A percentile compares a stretch with the other conserved stretches of the same genome.
Evolutionary conservation across 2,797 vertebrate genomes (phyloP).

Genomic region (Bovichtus variegatus): DNA sequence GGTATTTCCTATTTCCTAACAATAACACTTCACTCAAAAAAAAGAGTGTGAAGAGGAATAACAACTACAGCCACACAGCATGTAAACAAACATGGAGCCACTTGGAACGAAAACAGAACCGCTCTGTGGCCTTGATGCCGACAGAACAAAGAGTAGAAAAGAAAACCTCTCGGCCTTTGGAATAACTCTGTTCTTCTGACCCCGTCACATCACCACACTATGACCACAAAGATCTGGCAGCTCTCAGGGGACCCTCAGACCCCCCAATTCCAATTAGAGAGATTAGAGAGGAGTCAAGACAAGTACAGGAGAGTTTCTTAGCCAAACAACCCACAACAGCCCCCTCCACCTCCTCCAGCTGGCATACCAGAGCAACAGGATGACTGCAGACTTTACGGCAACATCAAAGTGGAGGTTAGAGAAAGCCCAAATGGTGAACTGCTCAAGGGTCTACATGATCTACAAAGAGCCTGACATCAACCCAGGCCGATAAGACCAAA

Average conservation of each 20-base stretch:
- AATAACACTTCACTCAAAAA: constrained; percentile 24
- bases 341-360: constrained; percentile 46
- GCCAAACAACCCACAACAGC: constrained; percentile 48
- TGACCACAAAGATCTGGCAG: constrained; percentile 73
- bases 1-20: constrained; percentile 44
- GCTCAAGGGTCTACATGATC: constrained; percentile 47
- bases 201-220: constrained; percentile 59
- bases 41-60: constrained; percentile 28
- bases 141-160: constrained; percentile 13
- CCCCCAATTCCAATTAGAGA: constrained; percentile 77
- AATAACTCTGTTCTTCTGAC: constrained; percentile 40
- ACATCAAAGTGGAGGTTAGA: constrained; percentile 67
- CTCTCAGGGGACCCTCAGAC: constrained; percentile 56
- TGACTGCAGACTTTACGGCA: constrained; percentile 57
- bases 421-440: constrained; percentile 56
- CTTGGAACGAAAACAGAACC: constrained; percentile 4
- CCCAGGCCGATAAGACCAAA: constrained; percentile 4
- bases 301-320: constrained; percentile 62
- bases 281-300: constrained; percentile 77
- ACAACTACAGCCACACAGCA: constrained; percentile 9
- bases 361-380: constrained; percentile 72
- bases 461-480: constrained; percentile 46
- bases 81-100: constrained; percentile 37
- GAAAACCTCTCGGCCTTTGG: constrained; percentile 17
- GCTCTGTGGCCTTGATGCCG: constrained; percentile 7